These are phyloP conservation scores for Lissocephala sabroskyi DNA, from an alignment of 2,888 invertebrate species.

Conservation along the genomic window DNA sequence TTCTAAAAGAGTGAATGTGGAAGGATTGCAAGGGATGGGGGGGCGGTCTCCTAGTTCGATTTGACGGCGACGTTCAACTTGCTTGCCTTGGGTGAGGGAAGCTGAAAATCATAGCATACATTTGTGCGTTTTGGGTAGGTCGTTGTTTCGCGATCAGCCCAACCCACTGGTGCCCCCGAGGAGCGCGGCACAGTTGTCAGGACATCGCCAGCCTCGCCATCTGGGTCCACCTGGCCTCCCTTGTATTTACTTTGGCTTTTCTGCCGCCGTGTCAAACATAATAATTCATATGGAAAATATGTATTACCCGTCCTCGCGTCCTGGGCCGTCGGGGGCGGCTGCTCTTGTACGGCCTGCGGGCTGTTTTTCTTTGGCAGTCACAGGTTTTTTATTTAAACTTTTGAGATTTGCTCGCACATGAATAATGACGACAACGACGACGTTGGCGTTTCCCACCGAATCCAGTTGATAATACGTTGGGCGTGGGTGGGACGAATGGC, in stretches of 20 bases:
- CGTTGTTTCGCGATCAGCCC: no score
- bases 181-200: no score
- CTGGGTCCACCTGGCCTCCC: no score
- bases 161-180: no score
- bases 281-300: slow-evolving; percentile 26
- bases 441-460: neutral
- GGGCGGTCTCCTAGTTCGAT: slow-evolving; percentile 4
- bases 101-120: slow-evolving; percentile 49
- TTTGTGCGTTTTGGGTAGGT: slow-evolving; percentile 40
- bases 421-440: slow-evolving; percentile 32
- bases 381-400: slow-evolving; percentile 33
- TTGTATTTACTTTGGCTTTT: slow-evolving; percentile 26
- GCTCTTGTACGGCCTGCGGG: slow-evolving; percentile 3
- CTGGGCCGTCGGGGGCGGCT: neutral
- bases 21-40: no score
- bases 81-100: neutral
- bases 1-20: no score
- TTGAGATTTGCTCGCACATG: slow-evolving; percentile 36
- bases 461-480: no score
- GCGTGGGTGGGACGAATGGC: no score
- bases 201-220: neutral
- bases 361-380: slow-evolving; percentile 9
- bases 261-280: slow-evolving; percentile 19
- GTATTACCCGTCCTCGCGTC: slow-evolving; percentile 2
- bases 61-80: neutral